phyloP scores from a whole-genome alignment of 1,140 invertebrate genomes.

The Bombyx mandarina region DNA sequence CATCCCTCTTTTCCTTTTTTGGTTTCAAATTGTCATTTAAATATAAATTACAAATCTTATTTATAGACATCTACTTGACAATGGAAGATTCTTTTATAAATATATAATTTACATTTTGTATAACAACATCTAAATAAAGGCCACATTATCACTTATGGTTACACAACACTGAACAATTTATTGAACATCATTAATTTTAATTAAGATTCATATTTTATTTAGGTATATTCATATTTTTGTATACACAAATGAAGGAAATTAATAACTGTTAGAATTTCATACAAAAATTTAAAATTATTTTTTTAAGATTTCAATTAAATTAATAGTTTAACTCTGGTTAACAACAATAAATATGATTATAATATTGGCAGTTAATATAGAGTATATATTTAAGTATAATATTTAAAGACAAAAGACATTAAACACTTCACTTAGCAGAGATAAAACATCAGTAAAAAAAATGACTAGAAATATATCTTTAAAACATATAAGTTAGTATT shows the following conservation, averaged over 20 bases:
- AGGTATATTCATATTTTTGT: too few species aligned
- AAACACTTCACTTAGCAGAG: too few species aligned
- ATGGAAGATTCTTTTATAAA: slow-evolving; percentile 42
- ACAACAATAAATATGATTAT: neutral
- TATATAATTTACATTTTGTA: slow-evolving; percentile 15
- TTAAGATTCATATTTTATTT: too few species aligned
- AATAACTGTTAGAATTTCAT: too few species aligned
- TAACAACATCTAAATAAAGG: slow-evolving; percentile 39
- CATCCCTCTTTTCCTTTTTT: neutral
- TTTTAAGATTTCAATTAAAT: too few species aligned
- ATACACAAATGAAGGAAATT: too few species aligned
- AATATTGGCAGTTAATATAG: neutral
- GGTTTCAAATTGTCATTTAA: neutral
- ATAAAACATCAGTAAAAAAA: too few species aligned
- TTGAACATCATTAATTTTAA: too few species aligned
- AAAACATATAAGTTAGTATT: too few species aligned
- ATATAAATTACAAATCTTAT: slow-evolving; percentile 1
- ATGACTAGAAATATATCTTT: too few species aligned
- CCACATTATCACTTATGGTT: slow-evolving; percentile 43
- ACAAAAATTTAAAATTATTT: too few species aligned
- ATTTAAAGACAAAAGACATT: neutral
- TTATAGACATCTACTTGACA: slow-evolving; percentile 25
- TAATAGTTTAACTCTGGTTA: too few species aligned
- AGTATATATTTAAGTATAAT: neutral
- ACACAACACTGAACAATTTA: neutral